Conservation (phyloP, 2,113 vertebrate genomes). For the Vidua macroura region DNA sequence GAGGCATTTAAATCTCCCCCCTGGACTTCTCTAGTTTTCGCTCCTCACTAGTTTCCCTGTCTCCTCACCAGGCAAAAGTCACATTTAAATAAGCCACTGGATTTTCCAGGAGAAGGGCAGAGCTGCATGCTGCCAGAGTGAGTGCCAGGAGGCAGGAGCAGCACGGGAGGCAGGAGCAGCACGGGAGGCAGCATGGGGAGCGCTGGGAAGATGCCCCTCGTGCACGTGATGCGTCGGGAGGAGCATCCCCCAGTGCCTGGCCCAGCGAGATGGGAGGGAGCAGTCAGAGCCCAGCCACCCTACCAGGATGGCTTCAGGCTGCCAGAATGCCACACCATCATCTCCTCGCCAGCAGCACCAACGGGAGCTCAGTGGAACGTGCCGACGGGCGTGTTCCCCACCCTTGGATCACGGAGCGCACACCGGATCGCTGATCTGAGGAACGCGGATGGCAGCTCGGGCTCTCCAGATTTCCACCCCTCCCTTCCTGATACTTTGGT, state of each 20-base stretch:
- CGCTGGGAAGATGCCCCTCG: neutral
- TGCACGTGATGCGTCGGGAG: neutral
- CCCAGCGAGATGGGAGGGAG: neutral
- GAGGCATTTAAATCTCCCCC: neutral
- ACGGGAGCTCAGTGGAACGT: rapidly evolving
- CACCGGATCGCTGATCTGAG: neutral
- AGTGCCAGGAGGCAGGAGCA: neutral
- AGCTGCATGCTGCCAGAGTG: neutral
- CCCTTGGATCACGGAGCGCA: neutral
- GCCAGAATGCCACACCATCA: neutral
- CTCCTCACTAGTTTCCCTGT: neutral
- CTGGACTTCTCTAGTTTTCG: rapidly evolving
- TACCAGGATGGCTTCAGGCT: neutral
- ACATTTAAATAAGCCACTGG: neutral
- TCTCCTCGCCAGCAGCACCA: neutral
- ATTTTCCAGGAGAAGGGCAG: neutral
- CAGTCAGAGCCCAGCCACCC: neutral
- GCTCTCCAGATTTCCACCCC: neutral
- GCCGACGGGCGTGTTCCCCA: rapidly evolving
- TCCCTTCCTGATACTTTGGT: neutral
- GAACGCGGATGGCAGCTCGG: neutral
- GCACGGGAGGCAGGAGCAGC: neutral
- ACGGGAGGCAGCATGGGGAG: neutral
- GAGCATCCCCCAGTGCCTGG: neutral
- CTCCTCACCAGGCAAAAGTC: neutral